Evolutionary conservation across 2,113 vertebrate species (phyloP), one percentile per base, ranked within the genome.

Genomic region (Thalassarche chlororhynchos): DNA sequence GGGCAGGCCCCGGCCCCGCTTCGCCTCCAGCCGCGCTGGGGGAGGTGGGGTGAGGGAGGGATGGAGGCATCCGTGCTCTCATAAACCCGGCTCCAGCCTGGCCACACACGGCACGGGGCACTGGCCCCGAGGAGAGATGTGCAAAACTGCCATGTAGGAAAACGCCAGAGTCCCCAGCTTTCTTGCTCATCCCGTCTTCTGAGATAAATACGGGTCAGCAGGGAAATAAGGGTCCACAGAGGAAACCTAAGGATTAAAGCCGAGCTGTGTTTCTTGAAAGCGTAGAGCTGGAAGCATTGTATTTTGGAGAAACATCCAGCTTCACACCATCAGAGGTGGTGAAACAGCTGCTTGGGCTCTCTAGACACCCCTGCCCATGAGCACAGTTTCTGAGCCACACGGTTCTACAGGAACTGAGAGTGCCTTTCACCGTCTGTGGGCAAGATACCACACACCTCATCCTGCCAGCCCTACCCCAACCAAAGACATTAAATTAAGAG

Each of bases 151-250:
- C 2, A 1, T 2, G 32, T 5, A 29, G 46, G 42, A 36, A 60
- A 84, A 36, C 2, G 1, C 20, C 0, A 1, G 25, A 4, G 2
- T 28, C 58, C 29, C 36, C 0, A 2, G 32, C 19, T 76, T 60
- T 65, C 58, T 38, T 5, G 40, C 23, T 92, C n/a, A 12, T 58
- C 36, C 8, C 2, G 0, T 26, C 3, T 44, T 64, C 61, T 14
- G 61, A 46, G 52, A 19, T 15, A 66, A 62, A 46, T 19, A 44
- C 2, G 17, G n/a, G 38, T 79, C 64, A 24, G 31, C 60, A 58
- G 38, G 52, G 42, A 80, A 86, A 66, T 7, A 42, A 14, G 21
- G 5, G 31, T 29, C 24, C 24, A 5, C 0, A 0, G 36, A 87
- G 44, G 31, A 71, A 89, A 83, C 8, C 26, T 47, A 28, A n/a